These are phyloP conservation scores for Cephalopterus ornatus DNA, from an alignment of 2,113 vertebrate genomes.

Conservation along the genomic window DNA sequence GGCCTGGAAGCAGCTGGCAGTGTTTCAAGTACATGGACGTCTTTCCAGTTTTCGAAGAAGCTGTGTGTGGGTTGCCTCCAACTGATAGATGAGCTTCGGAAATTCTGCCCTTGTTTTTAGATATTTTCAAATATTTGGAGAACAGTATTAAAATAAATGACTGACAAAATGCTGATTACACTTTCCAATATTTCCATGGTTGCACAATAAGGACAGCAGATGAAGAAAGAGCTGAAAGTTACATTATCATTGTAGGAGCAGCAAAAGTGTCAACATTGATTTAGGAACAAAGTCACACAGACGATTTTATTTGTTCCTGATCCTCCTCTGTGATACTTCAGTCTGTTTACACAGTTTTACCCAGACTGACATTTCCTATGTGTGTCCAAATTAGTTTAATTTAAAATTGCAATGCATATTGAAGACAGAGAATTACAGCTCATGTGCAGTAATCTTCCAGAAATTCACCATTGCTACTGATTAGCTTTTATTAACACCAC, in stretches of 20 bases:
- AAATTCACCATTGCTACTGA: constrained; percentile 62
- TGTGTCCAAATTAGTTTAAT: constrained; percentile 65
- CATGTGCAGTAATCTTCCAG: not conserved
- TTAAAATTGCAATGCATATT: constrained; percentile 63
- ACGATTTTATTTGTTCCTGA: constrained; percentile 44
- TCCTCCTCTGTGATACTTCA: constrained; percentile 52
- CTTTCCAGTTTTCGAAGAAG: constrained; percentile 20
- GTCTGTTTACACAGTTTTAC: constrained; percentile 49
- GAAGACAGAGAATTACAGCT: constrained; percentile 66
- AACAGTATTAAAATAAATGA: constrained; percentile 7
- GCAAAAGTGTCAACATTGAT: constrained; percentile 61
- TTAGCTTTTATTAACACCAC: constrained; percentile 67
- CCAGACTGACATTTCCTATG: constrained; percentile 53
- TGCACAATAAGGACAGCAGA: not conserved
- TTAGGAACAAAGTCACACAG: constrained; percentile 54
- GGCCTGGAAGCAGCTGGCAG: not conserved
- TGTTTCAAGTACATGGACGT: not conserved
- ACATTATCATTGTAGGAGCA: constrained; percentile 29
- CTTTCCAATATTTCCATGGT: not conserved
- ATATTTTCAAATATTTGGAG: constrained; percentile 56
- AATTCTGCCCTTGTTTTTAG: constrained; percentile 21
- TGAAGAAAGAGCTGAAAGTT: constrained; percentile 20
- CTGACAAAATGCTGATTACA: constrained; percentile 30
- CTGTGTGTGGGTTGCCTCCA: not conserved
- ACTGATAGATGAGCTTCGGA: constrained; percentile 22